These are phyloP conservation scores for Vannuccia rotundouncinata DNA, from an alignment of 2,888 invertebrate genomes.

Conservation along the genomic window DNA sequence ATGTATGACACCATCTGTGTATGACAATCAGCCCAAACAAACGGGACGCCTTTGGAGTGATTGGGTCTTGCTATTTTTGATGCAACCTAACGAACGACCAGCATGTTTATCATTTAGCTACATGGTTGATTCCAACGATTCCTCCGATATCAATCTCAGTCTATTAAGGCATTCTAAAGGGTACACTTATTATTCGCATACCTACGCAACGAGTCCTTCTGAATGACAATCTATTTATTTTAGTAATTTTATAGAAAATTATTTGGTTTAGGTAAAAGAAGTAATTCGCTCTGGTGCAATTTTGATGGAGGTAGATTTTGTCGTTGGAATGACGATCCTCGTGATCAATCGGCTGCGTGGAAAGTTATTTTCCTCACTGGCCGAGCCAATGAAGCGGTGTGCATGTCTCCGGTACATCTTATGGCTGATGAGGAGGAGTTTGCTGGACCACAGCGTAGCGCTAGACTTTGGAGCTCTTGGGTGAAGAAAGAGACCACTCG, in stretches of 20 bases:
- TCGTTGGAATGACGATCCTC: constrained; percentile 34
- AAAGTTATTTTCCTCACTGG: not conserved
- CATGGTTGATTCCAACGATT: not conserved
- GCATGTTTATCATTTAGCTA: constrained; percentile 27
- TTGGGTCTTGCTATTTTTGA: not conserved
- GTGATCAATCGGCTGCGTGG: constrained; percentile 32
- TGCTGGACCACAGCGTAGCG: constrained; percentile 9
- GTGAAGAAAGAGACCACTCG: constrained; percentile 14
- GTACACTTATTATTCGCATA: constrained; percentile 1
- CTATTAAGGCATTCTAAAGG: constrained; percentile 35
- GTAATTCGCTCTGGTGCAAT: not conserved
- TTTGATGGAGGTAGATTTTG: constrained; percentile 31
- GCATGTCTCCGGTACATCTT: constrained; percentile 26
- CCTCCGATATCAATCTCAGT: constrained; percentile 13
- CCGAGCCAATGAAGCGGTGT: constrained; percentile 9
- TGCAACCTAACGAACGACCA: not conserved
- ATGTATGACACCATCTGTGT: not conserved
- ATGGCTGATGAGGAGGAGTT: constrained; percentile 17
- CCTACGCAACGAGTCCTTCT: not conserved
- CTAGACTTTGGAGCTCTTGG: constrained; percentile 34
- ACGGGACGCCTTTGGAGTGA: constrained; percentile 25
- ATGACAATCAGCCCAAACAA: not conserved
- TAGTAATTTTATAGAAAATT: not conserved
- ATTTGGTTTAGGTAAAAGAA: not conserved
- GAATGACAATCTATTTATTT: no score